These are phyloP conservation scores for Drosophila pseudotakahashii DNA, from an alignment of 2,888 invertebrate genomes.

Conservation along the genomic window DNA sequence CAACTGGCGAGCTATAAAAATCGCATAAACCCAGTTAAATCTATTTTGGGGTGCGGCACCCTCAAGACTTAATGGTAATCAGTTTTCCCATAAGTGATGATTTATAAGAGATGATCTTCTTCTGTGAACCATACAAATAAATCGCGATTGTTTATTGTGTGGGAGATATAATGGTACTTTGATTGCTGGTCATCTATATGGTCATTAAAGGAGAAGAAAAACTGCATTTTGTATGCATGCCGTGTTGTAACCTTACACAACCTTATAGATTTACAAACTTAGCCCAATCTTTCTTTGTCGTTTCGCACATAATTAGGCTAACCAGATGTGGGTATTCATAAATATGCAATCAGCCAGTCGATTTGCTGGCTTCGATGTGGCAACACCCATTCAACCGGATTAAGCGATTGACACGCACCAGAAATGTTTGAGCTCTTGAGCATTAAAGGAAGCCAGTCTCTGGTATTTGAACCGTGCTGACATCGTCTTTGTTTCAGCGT, in stretches of 20 bases:
- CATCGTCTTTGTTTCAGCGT: constrained; percentile 29
- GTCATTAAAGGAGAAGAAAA: constrained; percentile 7
- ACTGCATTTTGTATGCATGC: constrained; percentile 5
- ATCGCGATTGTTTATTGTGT: not conserved
- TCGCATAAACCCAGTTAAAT: constrained; percentile 3
- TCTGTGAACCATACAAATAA: not conserved
- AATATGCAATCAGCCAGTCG: constrained; percentile 25
- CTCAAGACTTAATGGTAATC: not conserved
- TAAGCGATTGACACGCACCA: constrained; percentile 19
- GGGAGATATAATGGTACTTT: constrained; percentile 14
- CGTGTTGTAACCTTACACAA: constrained; percentile 4
- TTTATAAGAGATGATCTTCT: constrained; percentile 1
- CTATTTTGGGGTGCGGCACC: constrained; percentile 4
- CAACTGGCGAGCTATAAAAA: constrained; percentile 22
- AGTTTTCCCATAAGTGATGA: not conserved
- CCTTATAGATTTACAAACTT: not conserved
- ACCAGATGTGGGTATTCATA: constrained; percentile 13
- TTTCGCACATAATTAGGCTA: constrained; percentile 20
- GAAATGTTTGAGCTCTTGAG: constrained; percentile 9
- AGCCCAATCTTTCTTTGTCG: constrained; percentile 1
- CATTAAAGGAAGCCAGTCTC: constrained; percentile 12
- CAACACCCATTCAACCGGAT: constrained; percentile 29
- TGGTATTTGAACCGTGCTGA: constrained; percentile 16
- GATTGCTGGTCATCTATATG: constrained; percentile 6
- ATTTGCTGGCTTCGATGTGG: constrained; percentile 14